Conservation (phyloP, 2,113 vertebrate species). For the Cairina moschata region DNA sequence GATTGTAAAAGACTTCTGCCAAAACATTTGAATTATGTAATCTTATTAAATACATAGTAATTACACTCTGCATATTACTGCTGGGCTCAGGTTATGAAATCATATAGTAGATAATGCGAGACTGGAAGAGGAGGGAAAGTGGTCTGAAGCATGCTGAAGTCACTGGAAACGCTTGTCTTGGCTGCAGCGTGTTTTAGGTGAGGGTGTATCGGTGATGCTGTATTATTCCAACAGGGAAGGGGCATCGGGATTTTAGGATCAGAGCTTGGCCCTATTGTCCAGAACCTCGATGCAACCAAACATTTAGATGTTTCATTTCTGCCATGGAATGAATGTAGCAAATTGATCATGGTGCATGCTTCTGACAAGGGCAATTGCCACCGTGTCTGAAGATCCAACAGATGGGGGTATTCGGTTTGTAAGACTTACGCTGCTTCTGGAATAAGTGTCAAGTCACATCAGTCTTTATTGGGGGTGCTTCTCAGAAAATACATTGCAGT, state of each 20-base stretch:
- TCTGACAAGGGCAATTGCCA: not conserved
- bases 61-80: not conserved
- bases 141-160: not conserved
- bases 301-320: not conserved
- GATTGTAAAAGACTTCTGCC: not conserved
- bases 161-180: not conserved
- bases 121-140: not conserved
- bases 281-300: not conserved
- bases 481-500: not conserved
- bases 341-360: accelerated
- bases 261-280: not conserved
- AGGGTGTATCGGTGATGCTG: too few relatives aligned
- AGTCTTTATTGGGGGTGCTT: not conserved
- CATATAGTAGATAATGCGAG: not conserved
- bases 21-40: not conserved
- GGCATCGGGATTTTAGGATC: not conserved
- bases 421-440: not conserved
- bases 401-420: not conserved
- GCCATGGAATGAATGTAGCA: not conserved
- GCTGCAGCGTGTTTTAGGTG: not conserved
- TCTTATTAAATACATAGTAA: not conserved
- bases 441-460: not conserved
- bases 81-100: not conserved
- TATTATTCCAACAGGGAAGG: not conserved
- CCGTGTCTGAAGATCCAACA: not conserved